Base-by-base conservation (phyloP, 2,888 invertebrate species). In the Sarcophaga caerulescens region DNA sequence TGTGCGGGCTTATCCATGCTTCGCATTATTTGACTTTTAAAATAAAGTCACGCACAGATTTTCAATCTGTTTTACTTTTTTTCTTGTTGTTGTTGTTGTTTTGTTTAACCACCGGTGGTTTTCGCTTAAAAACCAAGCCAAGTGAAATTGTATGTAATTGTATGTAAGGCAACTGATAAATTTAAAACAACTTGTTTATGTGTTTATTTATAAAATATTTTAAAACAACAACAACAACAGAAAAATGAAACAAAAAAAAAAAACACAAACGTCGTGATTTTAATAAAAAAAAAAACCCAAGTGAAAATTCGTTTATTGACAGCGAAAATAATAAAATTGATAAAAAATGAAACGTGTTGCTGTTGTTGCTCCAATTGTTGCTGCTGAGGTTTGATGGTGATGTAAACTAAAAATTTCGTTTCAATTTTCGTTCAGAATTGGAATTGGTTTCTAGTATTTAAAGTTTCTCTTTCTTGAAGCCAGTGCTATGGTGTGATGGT, bases 31-130 rank as follows among this genome's bases (percentile, higher is more conserved):
- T 66, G 65, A 76, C 62, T 79, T 73, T 79, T 71, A 14, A 57
- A 66, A 65, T 12, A 25, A 79, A 79, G 79, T 73, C 71, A 79
- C 79, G 79, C 71, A 65, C 65, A 57, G 79, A 71, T 71, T 65
- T 73, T 35, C 35, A 35, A 1, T 35, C 10, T 35, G 35, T 35
- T 35, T 35, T 35, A 8, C 3, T 10, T 8, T 35, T 35, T 35
- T 35, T 35, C 10, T 35, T 35, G 17, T 59, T 47, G 21, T 23
- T 1, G 25, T 62, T n/a, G 25, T 60, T 59, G 5, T 63, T 63
- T 60, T 59, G 11, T 63, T 63, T n/a, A 10, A 23, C 47, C 47
- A 75, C 45, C 4, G 35, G 14, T 47, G 69, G 21, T 59, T 35
- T 71, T 14, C 5, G 19, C 25, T 70, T 23, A 65, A 57, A 59